Evolutionary conservation across 2,797 vertebrate genomes (phyloP), one percentile per base, ranked within the genome.

Genomic region (Taeniopygia guttata): DNA sequence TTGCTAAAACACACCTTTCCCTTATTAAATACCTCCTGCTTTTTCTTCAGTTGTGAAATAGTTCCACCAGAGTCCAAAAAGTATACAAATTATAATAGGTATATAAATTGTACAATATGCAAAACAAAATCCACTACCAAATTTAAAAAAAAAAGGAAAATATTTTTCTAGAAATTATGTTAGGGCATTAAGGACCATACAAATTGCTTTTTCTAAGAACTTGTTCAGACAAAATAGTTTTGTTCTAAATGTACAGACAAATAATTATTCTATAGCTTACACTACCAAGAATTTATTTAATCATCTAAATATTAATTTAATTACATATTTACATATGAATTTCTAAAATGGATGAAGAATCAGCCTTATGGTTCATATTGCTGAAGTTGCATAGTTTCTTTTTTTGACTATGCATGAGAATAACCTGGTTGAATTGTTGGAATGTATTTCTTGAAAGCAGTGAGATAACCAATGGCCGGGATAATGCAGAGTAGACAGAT

Each of bases 1-100:
- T 72, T 91, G 87, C 73, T 93, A 80, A 91, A 66, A 77, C 32
- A 58, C 70, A 66, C 74, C 74, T 92, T 94, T 72, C 49, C n/a
- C 34, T 67, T 94, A 87, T 73, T 64, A 95, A 89, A 89, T 48
- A 27, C 11, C 8, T 81, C 17, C 45, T 76, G 23, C 5, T 74
- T 81, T 94, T 93, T 56, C 46, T 82, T 89, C 40, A 34, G 19
- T 42, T 89, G 14, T 42, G 43, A 45, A 84, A 56, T 42, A 81
- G 12, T 81, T 87, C 26, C 5, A 43, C 20, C 23, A 58, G 7
- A 34, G 19, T 40, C 19, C 8, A 60, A 70, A 93, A 80, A 66
- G 42, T 13, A 42, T 7, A 36, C 25, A n/a, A 18, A 21, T 51
- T 45, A 23, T 48, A 45, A 3, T n/a, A n/a, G 6, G 7, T 15